A percentile compares a stretch with the other conserved stretches of the same genome.
phyloP scores from a whole-genome alignment of 2,888 invertebrate species.

The Formica aserva region DNA sequence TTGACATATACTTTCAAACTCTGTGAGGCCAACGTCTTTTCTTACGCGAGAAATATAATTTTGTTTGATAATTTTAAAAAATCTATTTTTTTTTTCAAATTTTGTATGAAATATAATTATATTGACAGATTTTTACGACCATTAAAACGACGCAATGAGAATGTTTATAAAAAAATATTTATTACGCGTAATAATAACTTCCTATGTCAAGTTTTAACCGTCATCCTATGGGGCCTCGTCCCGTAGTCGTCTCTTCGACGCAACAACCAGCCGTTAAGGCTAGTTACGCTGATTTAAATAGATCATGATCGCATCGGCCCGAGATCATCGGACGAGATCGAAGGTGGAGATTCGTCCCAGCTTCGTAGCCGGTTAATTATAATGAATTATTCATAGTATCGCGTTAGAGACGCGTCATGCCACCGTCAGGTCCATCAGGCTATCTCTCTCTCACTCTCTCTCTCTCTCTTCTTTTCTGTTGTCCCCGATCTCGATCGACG shows the following conservation, averaged over 20 bases:
- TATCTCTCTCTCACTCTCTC: not conserved
- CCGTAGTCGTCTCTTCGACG: not conserved
- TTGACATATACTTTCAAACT: not conserved
- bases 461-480: not conserved
- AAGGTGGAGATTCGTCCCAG: constrained; percentile 50
- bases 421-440: constrained; percentile 40
- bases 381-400: constrained; percentile 65
- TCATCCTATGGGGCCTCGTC: not conserved
- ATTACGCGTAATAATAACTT: constrained; percentile 38
- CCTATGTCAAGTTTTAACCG: constrained; percentile 38
- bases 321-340: constrained; percentile 51
- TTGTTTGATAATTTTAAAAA: not conserved
- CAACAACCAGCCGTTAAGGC: constrained; percentile 26
- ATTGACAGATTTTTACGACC: not conserved
- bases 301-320: constrained; percentile 59
- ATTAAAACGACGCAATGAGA: not conserved
- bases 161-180: not conserved
- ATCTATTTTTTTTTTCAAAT: not conserved
- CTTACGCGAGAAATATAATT: not conserved
- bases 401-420: constrained; percentile 60
- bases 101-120: not conserved
- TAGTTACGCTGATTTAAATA: constrained; percentile 59
- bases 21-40: not conserved
- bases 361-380: constrained; percentile 58
- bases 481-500: constrained; percentile 1